Conservation (phyloP, 2,888 invertebrate species). For the Formica aserva region DNA sequence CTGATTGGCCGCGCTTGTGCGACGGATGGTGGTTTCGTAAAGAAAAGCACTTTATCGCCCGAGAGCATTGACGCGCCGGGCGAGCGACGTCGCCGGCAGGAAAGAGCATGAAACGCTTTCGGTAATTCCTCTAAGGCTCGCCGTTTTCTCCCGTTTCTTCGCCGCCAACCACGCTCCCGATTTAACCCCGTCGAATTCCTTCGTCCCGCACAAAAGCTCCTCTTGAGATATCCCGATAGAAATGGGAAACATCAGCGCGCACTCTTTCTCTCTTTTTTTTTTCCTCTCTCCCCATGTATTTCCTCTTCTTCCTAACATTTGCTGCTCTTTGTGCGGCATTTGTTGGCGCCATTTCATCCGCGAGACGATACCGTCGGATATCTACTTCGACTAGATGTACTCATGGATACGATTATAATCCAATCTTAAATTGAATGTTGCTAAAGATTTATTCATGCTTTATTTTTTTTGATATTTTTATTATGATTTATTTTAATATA, state of each 20-base stretch:
- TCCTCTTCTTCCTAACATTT: conserved; percentile 40
- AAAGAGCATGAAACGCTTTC: conserved; percentile 69
- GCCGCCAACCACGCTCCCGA: conserved; percentile 54
- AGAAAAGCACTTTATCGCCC: conserved; percentile 81
- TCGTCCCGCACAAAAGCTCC: conserved; percentile 52
- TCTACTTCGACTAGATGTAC: not conserved
- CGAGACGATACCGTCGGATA: conserved; percentile 6
- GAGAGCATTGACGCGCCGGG: conserved; percentile 75
- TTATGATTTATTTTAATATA: not conserved
- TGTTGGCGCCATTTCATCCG: conserved; percentile 42
- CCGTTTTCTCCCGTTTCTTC: conserved; percentile 49
- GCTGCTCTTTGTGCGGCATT: conserved; percentile 42
- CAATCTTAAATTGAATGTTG: not conserved
- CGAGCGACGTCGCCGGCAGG: conserved; percentile 57
- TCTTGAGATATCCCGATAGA: conserved; percentile 53
- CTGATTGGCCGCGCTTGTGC: conserved; percentile 84
- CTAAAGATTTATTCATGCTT: not conserved
- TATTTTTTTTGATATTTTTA: not conserved
- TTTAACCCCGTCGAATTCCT: conserved; percentile 68
- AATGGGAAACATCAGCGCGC: conserved; percentile 54
- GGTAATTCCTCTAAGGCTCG: conserved; percentile 70
- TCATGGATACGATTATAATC: not conserved
- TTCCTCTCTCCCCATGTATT: conserved; percentile 19
- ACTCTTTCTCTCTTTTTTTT: conserved; percentile 12
- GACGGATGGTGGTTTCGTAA: conserved; percentile 78